Conservation (phyloP, 2,888 invertebrate species). For the Chrysotoxum bicinctum region DNA sequence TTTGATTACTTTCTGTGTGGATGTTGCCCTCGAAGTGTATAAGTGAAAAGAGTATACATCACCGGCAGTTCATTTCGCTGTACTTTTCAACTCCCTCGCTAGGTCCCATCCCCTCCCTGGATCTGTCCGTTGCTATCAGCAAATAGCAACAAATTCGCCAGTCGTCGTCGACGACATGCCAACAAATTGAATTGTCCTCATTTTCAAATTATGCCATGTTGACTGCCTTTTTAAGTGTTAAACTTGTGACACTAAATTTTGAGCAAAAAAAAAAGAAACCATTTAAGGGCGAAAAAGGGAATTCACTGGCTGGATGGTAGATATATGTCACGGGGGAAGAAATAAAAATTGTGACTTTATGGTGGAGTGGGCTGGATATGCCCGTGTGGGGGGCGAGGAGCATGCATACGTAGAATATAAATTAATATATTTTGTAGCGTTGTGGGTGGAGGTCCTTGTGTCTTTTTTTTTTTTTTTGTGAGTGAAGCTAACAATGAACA, state of each 20-base stretch:
- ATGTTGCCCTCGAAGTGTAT: conserved; percentile 14
- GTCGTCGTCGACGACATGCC: conserved; percentile 32
- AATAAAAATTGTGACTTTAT: conserved; percentile 7
- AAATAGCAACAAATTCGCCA: conserved; percentile 40
- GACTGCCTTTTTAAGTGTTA: conserved; percentile 68
- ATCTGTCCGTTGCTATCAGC: conserved; percentile 21
- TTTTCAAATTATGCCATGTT: conserved; percentile 70
- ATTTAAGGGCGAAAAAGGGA: conserved; percentile 27
- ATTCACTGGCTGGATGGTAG: not conserved
- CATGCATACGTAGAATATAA: conserved; percentile 45
- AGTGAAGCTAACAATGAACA: conserved; percentile 26
- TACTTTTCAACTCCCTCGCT: not conserved
- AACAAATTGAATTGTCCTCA: conserved; percentile 72
- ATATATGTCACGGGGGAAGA: not conserved
- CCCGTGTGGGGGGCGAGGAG: not conserved
- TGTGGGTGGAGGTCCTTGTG: not conserved
- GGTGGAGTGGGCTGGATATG: not conserved
- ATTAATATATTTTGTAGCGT: conserved; percentile 45
- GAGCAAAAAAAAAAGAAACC: not conserved
- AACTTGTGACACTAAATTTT: conserved; percentile 69
- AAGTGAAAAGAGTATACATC: conserved; percentile 19
- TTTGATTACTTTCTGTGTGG: conserved; percentile 61
- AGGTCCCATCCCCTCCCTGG: not conserved
- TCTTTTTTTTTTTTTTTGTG: conserved; percentile 5
- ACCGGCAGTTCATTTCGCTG: conserved; percentile 1